Evolutionary conservation across 2,797 vertebrate genomes (phyloP), one percentile per base, ranked within the genome.

Genomic region (Chelmon rostratus): DNA sequence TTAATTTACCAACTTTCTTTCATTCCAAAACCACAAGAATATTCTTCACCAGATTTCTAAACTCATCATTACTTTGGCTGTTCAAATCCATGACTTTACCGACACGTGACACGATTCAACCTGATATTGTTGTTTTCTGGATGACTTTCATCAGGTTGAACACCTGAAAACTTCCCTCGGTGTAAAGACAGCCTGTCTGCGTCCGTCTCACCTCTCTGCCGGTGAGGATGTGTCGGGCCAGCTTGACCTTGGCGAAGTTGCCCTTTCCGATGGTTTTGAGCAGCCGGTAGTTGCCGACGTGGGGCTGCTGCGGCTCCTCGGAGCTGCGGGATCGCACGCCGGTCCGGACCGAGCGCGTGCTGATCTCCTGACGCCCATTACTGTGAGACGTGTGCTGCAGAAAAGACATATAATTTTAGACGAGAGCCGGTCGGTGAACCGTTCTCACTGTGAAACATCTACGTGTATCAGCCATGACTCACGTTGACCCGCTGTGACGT

Each of bases 181-280:
- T n/a, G n/a, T n/a, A n/a, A n/a, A n/a, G n/a, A n/a, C n/a, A n/a
- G 28, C 28, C 28, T 28, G 28, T 31, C 28, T 31, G 28, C 28
- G 28, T 3, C 28, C 28, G 2, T 71, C 92, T 96, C 96, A 99
- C 98, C 97, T 99, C 98, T 97, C 98, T 96, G 94, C 97, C 97
- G 11, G 97, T 99, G 61, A 99, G 97, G 92, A 98, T 99, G 92
- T 99, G 97, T 73, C 98, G 95, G 69, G 97, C 98, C 92, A 99
- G 95, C 73, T 99, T 99, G 85, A 99, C 98, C 95, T 99, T 99
- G 87, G 98, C 98, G 70, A 99, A 99, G 92, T 99, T 99, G 81
- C 98, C 98, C 93, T 99, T 99, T 86, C 98, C 98, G 79, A 99
- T 99, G 7, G 98, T 99, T 94, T 99, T 99, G 57, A 99, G 96